These are phyloP conservation scores for Anaspis maculata DNA, from an alignment of 2,888 invertebrate genomes.

Conservation along the genomic window DNA sequence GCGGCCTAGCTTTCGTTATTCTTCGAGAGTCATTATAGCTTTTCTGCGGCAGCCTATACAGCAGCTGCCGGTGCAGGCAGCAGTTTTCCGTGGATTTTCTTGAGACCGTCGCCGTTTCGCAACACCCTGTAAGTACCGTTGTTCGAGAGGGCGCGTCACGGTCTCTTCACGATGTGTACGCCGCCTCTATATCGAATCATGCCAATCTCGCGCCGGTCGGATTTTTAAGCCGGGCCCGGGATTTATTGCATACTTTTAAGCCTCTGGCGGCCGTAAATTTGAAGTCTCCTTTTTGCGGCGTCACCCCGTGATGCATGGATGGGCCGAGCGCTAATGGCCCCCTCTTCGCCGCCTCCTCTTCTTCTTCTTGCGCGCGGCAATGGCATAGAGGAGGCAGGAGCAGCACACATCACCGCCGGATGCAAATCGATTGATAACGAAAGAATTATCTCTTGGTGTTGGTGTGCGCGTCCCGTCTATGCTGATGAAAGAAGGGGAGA, in stretches of 20 bases:
- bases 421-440: slow-evolving; percentile 18
- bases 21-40: no score
- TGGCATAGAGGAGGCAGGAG: no score
- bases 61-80: no score
- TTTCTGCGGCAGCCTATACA: no score
- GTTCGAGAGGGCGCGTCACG: no score
- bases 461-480: no score
- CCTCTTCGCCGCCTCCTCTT: slow-evolving; percentile 12
- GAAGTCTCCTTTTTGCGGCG: slow-evolving; percentile 38
- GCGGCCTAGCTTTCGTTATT: no score
- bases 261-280: slow-evolving; percentile 44
- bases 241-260: slow-evolving; percentile 46
- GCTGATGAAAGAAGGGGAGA: no score
- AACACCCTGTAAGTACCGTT: no score
- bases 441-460: no score
- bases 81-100: no score
- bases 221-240: slow-evolving; percentile 40
- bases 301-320: slow-evolving; percentile 38
- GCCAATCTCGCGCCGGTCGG: slow-evolving; percentile 34
- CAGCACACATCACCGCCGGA: slow-evolving; percentile 19
- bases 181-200: slow-evolving; percentile 32
- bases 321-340: slow-evolving; percentile 27
- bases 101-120: no score
- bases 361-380: slow-evolving; percentile 13
- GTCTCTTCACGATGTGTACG: slow-evolving; percentile 15